Base-by-base conservation (phyloP, 2,888 invertebrate genomes). In the Elysia crispata region DNA sequence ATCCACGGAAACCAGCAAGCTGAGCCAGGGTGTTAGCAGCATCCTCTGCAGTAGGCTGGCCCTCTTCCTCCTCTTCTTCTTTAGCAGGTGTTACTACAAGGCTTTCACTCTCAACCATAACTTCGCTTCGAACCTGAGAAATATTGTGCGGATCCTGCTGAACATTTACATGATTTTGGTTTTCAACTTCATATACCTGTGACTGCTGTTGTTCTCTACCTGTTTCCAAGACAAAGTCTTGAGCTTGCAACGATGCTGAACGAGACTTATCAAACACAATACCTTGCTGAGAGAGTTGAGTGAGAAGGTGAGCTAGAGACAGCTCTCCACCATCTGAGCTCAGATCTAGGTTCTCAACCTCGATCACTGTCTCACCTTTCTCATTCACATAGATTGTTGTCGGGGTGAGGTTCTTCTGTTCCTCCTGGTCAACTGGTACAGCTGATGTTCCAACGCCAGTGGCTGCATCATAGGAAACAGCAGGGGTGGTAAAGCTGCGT, bases 381-480 rank as follows among this genome's bases (percentile, higher is more conserved):
- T 83, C 83, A 70, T 83, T 83, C 28, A 83, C 83, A 66, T 83
- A 83, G 15, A 83, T 83, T 50, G 79, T 83, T 23, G 83, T 83
- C 1, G 83, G 83, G n/a, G 79, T 80, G 23, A 79, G 73, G 49
- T 49, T 66, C n/a, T 78, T 74, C 3, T 41, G 41, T 11, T 41
- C 41, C 41, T 60, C n/a, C 60, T 60, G 25, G n/a, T 25, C 25
- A 23, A 15, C 3, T 5, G n/a, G 25, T 15, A 23, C 5, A 31
- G 74, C 49, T 31, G 57, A 30, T 3, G 18, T 74, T n/a, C 25
- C 62, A 18, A 11, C 57, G 54, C 67, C 23, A 66, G 70, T 31
- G 11, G 13, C 69, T 33, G 18, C n/a, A 5, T 20, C 33, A 15
- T 57, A 28, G 23, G 41, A 50, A 41, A 54, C 20, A 8, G 28